These are phyloP conservation scores for Drosophila mettleri DNA, from an alignment of 2,888 invertebrate species.

Conservation along the genomic window DNA sequence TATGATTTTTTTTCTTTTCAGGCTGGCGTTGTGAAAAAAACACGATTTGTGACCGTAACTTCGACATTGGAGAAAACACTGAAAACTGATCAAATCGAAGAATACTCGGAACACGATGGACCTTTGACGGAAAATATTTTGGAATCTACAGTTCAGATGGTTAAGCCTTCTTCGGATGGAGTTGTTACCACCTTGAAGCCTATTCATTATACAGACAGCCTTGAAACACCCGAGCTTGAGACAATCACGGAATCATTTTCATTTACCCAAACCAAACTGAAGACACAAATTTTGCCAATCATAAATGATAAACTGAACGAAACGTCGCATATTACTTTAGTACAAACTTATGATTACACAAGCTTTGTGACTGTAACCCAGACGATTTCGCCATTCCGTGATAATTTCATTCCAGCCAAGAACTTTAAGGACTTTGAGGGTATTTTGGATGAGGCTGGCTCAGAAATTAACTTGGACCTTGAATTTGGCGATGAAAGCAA, in stretches of 20 bases:
- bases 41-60: conserved; percentile 94
- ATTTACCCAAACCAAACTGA: conserved; percentile 94
- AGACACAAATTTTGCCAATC: conserved; percentile 95
- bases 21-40: conserved; percentile 94
- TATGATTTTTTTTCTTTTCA: conserved; percentile 79
- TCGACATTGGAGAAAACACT: conserved; percentile 93
- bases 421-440: conserved; percentile 95
- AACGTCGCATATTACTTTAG: conserved; percentile 91
- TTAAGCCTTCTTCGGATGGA: conserved; percentile 89
- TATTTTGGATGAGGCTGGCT: conserved; percentile 94
- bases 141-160: conserved; percentile 89
- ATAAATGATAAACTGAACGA: conserved; percentile 89
- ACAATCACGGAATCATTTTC: conserved; percentile 96
- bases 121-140: conserved; percentile 95
- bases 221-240: conserved; percentile 94
- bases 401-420: conserved; percentile 94
- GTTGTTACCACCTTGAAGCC: conserved; percentile 94
- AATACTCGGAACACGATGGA: conserved; percentile 88
- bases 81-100: conserved; percentile 86
- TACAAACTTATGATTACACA: conserved; percentile 95
- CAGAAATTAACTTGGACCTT: conserved; percentile 93
- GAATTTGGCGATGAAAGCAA: conserved; percentile 93
- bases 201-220: conserved; percentile 90
- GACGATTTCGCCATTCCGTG: conserved; percentile 93
- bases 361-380: conserved; percentile 95